Conservation (phyloP, 2,888 invertebrate genomes). For the Drosophila putrida region DNA sequence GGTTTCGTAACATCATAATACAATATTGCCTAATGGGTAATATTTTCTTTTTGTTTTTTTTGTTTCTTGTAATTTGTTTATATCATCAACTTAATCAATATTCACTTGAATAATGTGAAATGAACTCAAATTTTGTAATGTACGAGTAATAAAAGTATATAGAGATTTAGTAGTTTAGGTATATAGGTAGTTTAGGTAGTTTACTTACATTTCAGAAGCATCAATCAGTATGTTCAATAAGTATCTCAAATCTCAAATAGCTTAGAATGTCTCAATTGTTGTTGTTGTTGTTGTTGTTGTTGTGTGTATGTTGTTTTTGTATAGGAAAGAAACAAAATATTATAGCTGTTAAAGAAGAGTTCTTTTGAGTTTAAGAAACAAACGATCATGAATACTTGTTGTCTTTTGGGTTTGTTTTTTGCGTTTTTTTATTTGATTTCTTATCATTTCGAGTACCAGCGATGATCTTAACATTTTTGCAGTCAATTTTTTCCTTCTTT, state of each 20-base stretch:
- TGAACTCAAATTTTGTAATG: slow-evolving; percentile 51
- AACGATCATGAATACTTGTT: slow-evolving; percentile 43
- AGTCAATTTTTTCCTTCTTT: slow-evolving; percentile 48
- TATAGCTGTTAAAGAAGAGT: slow-evolving; percentile 70
- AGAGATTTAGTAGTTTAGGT: slow-evolving; percentile 33
- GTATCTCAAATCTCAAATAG: slow-evolving; percentile 68
- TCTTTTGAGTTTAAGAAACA: slow-evolving; percentile 54
- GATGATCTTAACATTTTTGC: slow-evolving; percentile 57
- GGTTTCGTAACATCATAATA: background rate
- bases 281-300: slow-evolving; percentile 36
- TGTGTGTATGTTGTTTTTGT: slow-evolving; percentile 47
- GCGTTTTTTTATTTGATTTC: slow-evolving; percentile 15
- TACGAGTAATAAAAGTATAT: slow-evolving; percentile 32
- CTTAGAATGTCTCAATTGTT: slow-evolving; percentile 74
- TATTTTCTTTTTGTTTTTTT: background rate
- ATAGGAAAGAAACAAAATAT: slow-evolving; percentile 76
- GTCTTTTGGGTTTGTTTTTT: slow-evolving; percentile 14
- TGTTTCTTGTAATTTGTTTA: background rate
- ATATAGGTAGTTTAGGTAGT: slow-evolving; percentile 46
- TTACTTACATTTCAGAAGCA: slow-evolving; percentile 80
- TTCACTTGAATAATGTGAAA: slow-evolving; percentile 21
- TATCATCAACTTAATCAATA: slow-evolving; percentile 38
- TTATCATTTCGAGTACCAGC: slow-evolving; percentile 59
- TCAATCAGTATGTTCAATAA: slow-evolving; percentile 75
- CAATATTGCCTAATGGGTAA: slow-evolving; percentile 13